Percentiles rank a stretch among this genome's conserved stretches.
Evolutionary conservation across 2,888 invertebrate species (phyloP).

Genomic region (Tinea trinotella): DNA sequence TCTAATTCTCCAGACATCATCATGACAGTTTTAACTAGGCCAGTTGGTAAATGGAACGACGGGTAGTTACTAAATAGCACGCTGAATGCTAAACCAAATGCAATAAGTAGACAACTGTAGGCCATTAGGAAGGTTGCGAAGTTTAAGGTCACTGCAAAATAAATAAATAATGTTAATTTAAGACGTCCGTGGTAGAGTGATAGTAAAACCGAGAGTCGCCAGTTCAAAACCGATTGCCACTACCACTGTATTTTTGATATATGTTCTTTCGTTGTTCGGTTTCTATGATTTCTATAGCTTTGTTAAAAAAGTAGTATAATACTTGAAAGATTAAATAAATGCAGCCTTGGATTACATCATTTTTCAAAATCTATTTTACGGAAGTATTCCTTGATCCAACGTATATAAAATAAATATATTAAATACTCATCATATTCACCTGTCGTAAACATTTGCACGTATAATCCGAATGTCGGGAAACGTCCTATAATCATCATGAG

Average conservation of each 20-base stretch:
- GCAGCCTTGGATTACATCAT: too few relatives aligned
- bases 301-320: too few relatives aligned
- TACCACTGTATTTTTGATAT: too few relatives aligned
- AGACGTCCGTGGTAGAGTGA: too few relatives aligned
- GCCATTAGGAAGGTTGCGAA: conserved; percentile 86
- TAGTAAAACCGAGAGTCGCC: not conserved
- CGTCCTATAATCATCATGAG: conserved; percentile 89
- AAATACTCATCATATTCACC: too few relatives aligned
- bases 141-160: conserved; percentile 79
- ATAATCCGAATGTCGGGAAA: conserved; percentile 88
- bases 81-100: conserved; percentile 86
- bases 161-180: conserved; percentile 8
- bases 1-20: conserved; percentile 93
- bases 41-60: conserved; percentile 77
- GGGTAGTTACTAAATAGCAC: conserved; percentile 84
- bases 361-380: too few relatives aligned
- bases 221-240: too few relatives aligned
- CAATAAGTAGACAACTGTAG: conserved; percentile 84
- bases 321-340: too few relatives aligned
- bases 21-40: conserved; percentile 83
- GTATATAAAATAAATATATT: too few relatives aligned
- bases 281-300: too few relatives aligned
- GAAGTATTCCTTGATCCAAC: too few relatives aligned
- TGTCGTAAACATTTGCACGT: conserved; percentile 90
- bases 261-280: too few relatives aligned